Evolutionary conservation across 1,140 invertebrate genomes (phyloP).

Genomic region (Plodia interpunctella): DNA sequence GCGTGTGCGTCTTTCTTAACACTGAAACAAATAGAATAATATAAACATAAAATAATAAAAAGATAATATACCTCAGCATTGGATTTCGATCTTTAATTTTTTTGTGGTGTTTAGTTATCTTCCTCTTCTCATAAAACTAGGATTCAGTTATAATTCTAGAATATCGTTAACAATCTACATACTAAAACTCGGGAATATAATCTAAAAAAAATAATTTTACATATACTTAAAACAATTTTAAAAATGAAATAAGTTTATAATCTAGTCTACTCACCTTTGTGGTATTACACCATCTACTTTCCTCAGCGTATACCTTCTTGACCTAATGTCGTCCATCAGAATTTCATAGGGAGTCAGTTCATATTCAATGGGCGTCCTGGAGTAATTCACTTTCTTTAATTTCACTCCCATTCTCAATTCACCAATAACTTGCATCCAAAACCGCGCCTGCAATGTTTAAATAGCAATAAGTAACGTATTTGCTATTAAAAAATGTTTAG

Average conservation of each 20-base stretch:
- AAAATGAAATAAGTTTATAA: not conserved
- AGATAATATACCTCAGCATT: no score
- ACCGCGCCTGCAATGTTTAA: slow-evolving; percentile 83
- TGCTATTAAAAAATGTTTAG: slow-evolving; percentile 35
- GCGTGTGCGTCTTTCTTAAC: slow-evolving; percentile 96
- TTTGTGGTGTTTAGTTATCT: no score
- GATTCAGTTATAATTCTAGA: no score
- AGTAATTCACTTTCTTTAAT: slow-evolving; percentile 92
- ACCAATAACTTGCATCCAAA: slow-evolving; percentile 97
- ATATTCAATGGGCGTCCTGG: slow-evolving; percentile 87
- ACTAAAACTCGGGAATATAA: no score
- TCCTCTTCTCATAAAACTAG: no score
- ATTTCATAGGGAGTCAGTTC: slow-evolving; percentile 98
- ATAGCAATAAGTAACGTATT: slow-evolving; percentile 29
- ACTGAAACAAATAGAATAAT: slow-evolving; percentile 60
- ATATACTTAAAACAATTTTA: no score
- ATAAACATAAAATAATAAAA: slow-evolving; percentile 3
- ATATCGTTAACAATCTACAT: no score
- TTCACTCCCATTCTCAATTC: slow-evolving; percentile 90
- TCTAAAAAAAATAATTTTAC: no score
- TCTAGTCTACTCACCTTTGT: slow-evolving; percentile 65
- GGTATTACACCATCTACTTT: slow-evolving; percentile 92
- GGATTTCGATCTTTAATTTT: no score
- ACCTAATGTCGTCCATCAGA: slow-evolving; percentile 96
- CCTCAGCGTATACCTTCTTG: slow-evolving; percentile 88